Evolutionary conservation across 1,140 invertebrate genomes (phyloP), one percentile per base, ranked within the genome.

Genomic region (Papilio helenus): DNA sequence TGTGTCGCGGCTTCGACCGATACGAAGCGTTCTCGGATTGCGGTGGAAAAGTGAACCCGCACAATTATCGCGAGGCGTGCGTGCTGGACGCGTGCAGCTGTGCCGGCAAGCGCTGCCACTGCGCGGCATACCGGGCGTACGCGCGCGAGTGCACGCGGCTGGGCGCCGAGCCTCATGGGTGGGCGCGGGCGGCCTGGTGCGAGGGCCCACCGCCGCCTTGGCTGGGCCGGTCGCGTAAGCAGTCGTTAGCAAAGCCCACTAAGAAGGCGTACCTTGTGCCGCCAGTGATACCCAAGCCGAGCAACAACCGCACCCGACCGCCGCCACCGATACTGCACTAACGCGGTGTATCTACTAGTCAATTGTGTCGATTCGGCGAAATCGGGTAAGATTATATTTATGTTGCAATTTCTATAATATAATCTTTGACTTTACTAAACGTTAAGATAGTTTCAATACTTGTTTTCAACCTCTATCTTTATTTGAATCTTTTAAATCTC

Each of bases 21-120:
- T 95, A 95, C 51, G 92, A 95, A 1, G 93, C 96, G 39, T 97
- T 97, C 85, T 92, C 95, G 44, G 93, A 96, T 3, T 98, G 98
- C 85, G 96, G 97, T 82, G 96, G 95, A 81, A 96, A 96, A 85
- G 95, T 98, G 68, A 97, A 97, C 89, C 96, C 96, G 46, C 95
- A 95, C 71, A 97, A 97, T 89, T 98, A 98, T 89, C 97, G 97
- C 86, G 97, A 97, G 93, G 97, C 98, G 0, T 99, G 98, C 92
- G 95, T 97, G 79, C 95, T 97, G 88, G 98, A 99, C 91, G 98
- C 98, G 95, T 98, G 98, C 90, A 97, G 98, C 88, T 99, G 98
- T 94, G 96, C 95, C n/a, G 95, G 96, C 3, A 95, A 95, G 51
- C 95, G 96, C 79, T 99, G 98, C 88, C 97, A 98, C 89, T 99